Evolutionary conservation across 2,113 vertebrate species (phyloP), one percentile per base, ranked within the genome.

Genomic region (Brachyhypopomus occidentalis): DNA sequence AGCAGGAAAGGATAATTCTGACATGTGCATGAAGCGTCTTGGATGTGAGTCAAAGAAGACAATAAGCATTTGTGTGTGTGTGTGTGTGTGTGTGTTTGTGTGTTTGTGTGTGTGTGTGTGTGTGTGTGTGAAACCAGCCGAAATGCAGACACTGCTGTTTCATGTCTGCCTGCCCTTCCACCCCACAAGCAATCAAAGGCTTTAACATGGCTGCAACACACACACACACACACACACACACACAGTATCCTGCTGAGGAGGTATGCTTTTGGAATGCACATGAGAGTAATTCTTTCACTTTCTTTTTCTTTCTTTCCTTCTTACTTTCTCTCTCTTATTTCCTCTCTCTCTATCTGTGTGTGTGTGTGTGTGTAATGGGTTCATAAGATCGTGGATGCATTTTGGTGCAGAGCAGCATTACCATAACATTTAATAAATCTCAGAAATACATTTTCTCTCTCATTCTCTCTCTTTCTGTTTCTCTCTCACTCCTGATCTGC

Each of bases 151-250:
- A 58, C 38, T 12, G 8, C 11, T 25, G 64, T 83, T 83, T 83
- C 75, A 83, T 83, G 81, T 83, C 45, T 76, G 64, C 23, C 19
- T 60, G 73, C 41, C 76, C 22, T 38, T 83, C 60, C 78, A 72
- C 66, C 30, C 67, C 48, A 0, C 6, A 30, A 60, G 19, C 23
- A 64, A 83, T 67, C n/a, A 81, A 81, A 80, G 41, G 41, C 45
- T 80, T 64, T 27, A 27, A 30, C 9, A n/a, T 25, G 27, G 27
- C 30, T n/a, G 2, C 36, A 48, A 58, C 56, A 60, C 56, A 62
- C 74, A 76, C 8, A 55, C 36, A 48, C 27, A 7, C 36, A 74
- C 38, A 74, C 41, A 8, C 67, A 56, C 36, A 63, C 73, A 55
- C 62, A 56, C 41, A 56, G 27, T 38, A 63, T 34, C 77, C 45